Evolutionary conservation across 92 coral and sea anemone species (phyloP), one percentile per base, ranked within the genome.

Genomic region (Porites lobata): DNA sequence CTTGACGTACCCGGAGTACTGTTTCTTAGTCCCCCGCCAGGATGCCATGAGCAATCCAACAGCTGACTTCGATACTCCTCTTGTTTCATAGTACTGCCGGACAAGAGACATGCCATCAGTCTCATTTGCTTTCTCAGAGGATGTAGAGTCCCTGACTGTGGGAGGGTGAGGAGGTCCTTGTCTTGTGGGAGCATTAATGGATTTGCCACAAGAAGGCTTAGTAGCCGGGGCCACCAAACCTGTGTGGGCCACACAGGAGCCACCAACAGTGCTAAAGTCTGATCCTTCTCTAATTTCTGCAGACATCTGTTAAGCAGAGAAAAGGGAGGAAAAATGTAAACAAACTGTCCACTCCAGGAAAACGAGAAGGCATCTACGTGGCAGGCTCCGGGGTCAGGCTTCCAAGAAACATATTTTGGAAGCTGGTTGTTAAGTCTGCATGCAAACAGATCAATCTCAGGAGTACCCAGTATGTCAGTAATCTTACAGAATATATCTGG

Each of bases 341-440:
- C 77, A 10, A 62, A 75, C 50, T 13, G 62, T 17, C 26, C 24
- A 2, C 47, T 17, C 96, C 93, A 93, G 51, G 85, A 74, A 18
- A 80, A 47, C 7, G 88, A 74, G 69, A 89, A 85, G 10, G 90
- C 84, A 83, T 77, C 89, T 1, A 65, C 65, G 69, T 76, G 71
- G 8, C 8, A 15, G 32, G 92, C 92, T 72, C 81, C 85, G 29
- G 90, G 92, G 88, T 85, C 90, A 50, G 92, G 89, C 74, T 85
- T 89, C 90, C 90, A 84, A 21, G 92, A 89, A 21, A 69, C 86
- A 83, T 75, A 73, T 15, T 43, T 11, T 32, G 82, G 67, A 8
- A 83, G 58, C 4, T 88, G 88, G 14, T 82, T 50, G 43, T 76
- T 76, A 14, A 89, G 86, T 52, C 85, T 76, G 43, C 54, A 83